Evolutionary conservation across 2,888 invertebrate genomes (phyloP), one percentile per base, ranked within the genome.

Genomic region (Iphiclides podalirius): DNA sequence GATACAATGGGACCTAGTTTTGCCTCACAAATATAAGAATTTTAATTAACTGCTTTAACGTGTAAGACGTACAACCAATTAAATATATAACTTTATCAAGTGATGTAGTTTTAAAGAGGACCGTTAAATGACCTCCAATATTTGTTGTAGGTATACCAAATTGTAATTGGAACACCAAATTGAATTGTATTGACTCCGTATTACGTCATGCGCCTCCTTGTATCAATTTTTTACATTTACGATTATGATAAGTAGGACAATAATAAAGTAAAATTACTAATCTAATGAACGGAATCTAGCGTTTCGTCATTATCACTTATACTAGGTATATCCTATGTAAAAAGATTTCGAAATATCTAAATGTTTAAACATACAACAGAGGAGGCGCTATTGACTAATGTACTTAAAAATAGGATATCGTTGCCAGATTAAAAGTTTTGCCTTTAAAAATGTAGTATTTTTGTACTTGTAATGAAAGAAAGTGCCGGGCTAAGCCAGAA

Each of bases 1-100:
- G 58, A 51, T 55, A 61, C 55, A 51, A 56, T 53, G 62, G 63
- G 63, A 61, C 61, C 61, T 63, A 63, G 63, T 49, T 58, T 52
- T 61, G 58, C 62, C 60, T 60, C 49, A 49, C 44, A 17, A 49
- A 38, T 39, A 43, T 33, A 34, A 38, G 1, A 43, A 33, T 43
- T 38, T 17, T 34, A 36, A 37, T 49, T 44, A 49, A 44, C 16
- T 44, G 49, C 43, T 23, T 34, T 43, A 49, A 38, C 11, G 11
- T 43, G 11, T 49, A 49, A 44, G 43, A 43, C 45, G 42, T 39
- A 40, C 17, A 41, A 51, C 13, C 35, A 48, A 36, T 35, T 42
- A 42, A 42, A 51, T 48, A 37, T 52, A 23, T 43, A 49, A 49
- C 38, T 38, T 43, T 11, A 23, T 43, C 43, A 8, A 15, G n/a